Evolutionary conservation across 2,797 vertebrate species (phyloP).

Genomic region (Natrix natrix): DNA sequence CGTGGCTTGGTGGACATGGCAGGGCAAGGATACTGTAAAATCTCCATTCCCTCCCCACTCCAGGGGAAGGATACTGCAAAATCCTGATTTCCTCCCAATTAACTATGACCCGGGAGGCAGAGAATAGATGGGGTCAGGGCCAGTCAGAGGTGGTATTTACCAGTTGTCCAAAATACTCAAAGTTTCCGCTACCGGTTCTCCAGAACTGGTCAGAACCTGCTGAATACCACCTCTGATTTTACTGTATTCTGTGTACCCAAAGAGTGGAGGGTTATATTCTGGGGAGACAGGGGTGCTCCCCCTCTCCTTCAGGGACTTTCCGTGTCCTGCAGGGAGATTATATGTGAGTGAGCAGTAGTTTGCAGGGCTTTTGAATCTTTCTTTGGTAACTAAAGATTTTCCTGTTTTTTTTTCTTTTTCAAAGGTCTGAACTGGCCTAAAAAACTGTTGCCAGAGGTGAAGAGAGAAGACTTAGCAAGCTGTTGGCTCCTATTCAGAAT

Average conservation of each 20-base stretch:
- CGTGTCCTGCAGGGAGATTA: neutral
- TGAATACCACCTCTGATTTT: neutral
- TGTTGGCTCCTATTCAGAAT: constrained; percentile 13
- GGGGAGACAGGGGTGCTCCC: neutral
- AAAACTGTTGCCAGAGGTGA: constrained; percentile 9
- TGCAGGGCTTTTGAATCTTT: neutral
- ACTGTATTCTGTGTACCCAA: neutral
- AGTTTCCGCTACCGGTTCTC: no score
- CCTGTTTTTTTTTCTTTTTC: neutral
- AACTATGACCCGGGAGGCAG: no score
- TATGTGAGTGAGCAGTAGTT: neutral
- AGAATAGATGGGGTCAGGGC: no score
- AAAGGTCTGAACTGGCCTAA: constrained; percentile 8
- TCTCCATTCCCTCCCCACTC: no score
- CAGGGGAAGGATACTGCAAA: no score
- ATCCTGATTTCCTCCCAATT: no score
- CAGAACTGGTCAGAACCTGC: no score
- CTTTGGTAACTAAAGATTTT: constrained; percentile 5
- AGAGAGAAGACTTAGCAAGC: constrained; percentile 25
- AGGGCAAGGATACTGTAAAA: no score
- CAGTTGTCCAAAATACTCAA: no score
- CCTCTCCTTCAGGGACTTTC: neutral
- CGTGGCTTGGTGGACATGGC: no score
- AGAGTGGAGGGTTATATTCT: neutral
- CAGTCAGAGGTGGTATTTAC: no score